Evolutionary conservation across 2,888 invertebrate species (phyloP).

Genomic region (Campoletis raptor): DNA sequence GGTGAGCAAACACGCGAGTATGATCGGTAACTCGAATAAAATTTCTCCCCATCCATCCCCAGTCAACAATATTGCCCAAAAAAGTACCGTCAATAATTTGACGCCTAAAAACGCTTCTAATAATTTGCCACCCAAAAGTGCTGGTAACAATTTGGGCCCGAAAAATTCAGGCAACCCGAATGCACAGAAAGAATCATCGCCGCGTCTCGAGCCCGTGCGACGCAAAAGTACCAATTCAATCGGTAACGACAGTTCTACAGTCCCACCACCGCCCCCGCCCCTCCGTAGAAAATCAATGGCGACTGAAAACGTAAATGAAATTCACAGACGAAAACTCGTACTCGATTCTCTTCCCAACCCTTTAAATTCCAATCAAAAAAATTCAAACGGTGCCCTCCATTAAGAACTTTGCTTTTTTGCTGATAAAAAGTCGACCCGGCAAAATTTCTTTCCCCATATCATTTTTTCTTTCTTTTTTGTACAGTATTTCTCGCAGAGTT

Average conservation of each 20-base stretch:
- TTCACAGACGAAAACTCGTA: slow-evolving; percentile 80
- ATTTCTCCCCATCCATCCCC: slow-evolving; percentile 70
- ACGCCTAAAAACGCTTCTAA: not conserved
- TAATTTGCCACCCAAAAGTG: slow-evolving; percentile 27
- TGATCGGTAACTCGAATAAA: slow-evolving; percentile 77
- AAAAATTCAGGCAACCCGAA: slow-evolving; percentile 26
- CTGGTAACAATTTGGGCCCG: not conserved
- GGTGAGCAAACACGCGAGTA: slow-evolving; percentile 79
- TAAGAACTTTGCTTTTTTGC: not conserved
- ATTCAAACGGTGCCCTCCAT: slow-evolving; percentile 2
- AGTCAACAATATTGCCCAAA: slow-evolving; percentile 38
- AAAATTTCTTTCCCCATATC: not conserved
- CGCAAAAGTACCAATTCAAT: slow-evolving; percentile 82
- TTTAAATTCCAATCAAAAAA: not conserved
- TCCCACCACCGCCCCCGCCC: slow-evolving; percentile 75
- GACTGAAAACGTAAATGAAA: slow-evolving; percentile 77
- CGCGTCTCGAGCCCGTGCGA: slow-evolving; percentile 66
- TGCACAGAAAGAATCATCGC: slow-evolving; percentile 28
- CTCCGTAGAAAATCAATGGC: slow-evolving; percentile 86
- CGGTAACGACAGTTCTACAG: slow-evolving; percentile 61
- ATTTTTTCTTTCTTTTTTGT: slow-evolving; percentile 75
- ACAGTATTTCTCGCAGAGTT: slow-evolving; percentile 82
- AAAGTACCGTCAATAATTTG: not conserved
- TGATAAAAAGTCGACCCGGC: not conserved
- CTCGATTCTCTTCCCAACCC: slow-evolving; percentile 76